phyloP scores from a whole-genome alignment of 1,140 invertebrate species.

The Drosophila prosaltans region DNA sequence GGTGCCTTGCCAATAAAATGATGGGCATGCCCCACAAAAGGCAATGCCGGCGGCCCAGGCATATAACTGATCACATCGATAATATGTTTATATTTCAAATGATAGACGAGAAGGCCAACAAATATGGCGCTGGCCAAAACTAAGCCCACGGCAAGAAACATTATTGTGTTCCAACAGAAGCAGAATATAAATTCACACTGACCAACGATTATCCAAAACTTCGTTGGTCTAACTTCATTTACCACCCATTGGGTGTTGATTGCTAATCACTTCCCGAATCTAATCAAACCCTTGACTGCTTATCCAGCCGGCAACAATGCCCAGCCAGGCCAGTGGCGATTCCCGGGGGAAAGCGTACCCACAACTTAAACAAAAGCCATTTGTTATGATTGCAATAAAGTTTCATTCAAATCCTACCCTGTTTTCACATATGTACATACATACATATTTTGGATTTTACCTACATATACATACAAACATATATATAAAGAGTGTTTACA shows the following conservation, averaged over 20 bases:
- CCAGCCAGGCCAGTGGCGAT: no score
- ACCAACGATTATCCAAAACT: constrained; percentile 1
- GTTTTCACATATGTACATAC: background rate
- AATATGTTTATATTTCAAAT: constrained; percentile 66
- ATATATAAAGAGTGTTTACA: background rate
- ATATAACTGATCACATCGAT: constrained; percentile 68
- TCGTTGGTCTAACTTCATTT: background rate
- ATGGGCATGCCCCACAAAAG: constrained; percentile 71
- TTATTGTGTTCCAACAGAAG: constrained; percentile 5
- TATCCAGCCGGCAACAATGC: background rate
- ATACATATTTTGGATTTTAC: background rate
- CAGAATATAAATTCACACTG: constrained; percentile 8
- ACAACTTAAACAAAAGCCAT: no score
- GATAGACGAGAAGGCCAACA: constrained; percentile 57
- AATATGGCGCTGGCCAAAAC: constrained; percentile 55
- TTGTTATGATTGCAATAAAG: background rate
- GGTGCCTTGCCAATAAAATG: constrained; percentile 65
- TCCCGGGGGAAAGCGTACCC: no score
- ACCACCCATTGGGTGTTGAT: background rate
- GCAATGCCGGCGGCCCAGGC: constrained; percentile 59
- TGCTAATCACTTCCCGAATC: constrained; percentile 15
- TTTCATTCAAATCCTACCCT: background rate
- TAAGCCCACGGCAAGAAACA: constrained; percentile 58
- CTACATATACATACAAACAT: background rate
- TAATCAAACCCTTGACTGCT: constrained; percentile 9